phyloP scores from a whole-genome alignment of 2,888 invertebrate genomes.

The Dolomedes plantarius region DNA sequence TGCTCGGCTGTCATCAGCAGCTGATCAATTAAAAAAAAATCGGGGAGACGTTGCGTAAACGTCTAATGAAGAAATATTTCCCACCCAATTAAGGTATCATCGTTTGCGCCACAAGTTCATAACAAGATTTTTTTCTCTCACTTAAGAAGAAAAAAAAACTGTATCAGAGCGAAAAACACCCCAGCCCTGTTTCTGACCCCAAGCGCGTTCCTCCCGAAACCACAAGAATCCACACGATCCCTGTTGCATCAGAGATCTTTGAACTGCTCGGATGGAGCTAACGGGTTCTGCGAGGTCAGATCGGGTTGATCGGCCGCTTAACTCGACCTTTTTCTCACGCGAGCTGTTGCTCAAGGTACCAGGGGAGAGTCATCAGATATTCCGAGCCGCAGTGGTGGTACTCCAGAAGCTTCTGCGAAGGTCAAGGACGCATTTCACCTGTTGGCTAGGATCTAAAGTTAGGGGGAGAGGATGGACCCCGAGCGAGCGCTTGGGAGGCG shows the following conservation, averaged over 20 bases:
- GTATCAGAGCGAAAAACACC: not conserved
- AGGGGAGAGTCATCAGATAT: slow-evolving; percentile 28
- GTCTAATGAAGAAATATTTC: no score
- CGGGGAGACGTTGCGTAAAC: no score
- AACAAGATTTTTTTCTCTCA: no score
- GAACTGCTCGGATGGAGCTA: slow-evolving; percentile 40
- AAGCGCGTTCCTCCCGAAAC: not conserved
- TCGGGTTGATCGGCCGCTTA: slow-evolving; percentile 53
- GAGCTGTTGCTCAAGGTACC: not conserved
- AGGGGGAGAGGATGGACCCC: no score
- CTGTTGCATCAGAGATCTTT: slow-evolving; percentile 6
- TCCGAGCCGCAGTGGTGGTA: not conserved
- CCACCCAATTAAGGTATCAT: no score
- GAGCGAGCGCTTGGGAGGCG: no score
- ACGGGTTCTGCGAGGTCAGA: slow-evolving; percentile 55
- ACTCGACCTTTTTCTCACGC: slow-evolving; percentile 41
- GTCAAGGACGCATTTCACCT: not conserved
- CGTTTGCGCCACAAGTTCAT: no score
- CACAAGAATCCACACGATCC: slow-evolving; percentile 33
- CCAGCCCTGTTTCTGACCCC: not conserved
- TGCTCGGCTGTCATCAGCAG: no score
- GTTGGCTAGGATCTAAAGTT: no score
- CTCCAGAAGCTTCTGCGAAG: not conserved
- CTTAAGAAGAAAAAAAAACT: no score
- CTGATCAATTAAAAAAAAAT: no score